These are phyloP conservation scores for Loris lydekkerianus DNA, from an alignment of 2,797 vertebrate genomes.

Conservation along the genomic window DNA sequence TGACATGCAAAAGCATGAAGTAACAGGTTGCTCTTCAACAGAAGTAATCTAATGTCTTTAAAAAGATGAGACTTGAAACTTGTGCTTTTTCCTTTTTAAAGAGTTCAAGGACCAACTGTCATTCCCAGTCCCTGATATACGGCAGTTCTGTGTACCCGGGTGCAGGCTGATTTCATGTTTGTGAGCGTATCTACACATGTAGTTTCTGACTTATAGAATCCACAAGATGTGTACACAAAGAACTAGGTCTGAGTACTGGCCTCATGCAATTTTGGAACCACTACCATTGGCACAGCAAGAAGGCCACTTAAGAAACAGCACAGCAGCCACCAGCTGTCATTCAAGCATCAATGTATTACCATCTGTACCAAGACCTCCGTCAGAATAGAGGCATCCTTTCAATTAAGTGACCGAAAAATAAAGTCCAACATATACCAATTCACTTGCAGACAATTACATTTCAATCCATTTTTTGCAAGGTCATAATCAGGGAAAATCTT, in stretches of 20 bases:
- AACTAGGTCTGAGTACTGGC: background rate
- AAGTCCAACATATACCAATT: background rate
- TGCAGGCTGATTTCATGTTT: background rate
- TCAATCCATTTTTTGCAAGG: background rate
- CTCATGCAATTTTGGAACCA: background rate
- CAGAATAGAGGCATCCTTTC: background rate
- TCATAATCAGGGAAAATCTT: background rate
- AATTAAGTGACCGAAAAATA: background rate
- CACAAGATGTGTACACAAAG: background rate
- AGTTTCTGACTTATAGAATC: background rate
- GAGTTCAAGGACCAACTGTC: background rate
- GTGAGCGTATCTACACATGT: background rate
- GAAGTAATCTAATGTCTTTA: background rate
- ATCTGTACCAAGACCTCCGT: background rate
- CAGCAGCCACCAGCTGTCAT: background rate
- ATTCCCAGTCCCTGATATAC: background rate
- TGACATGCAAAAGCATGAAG: conserved; percentile 21
- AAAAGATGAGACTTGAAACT: conserved; percentile 6
- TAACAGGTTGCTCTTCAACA: conserved; percentile 35
- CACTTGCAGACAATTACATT: background rate
- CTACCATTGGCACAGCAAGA: background rate
- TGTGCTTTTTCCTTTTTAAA: conserved; percentile 46
- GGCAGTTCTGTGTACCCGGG: background rate
- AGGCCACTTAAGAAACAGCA: background rate
- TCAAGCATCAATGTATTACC: background rate